These are phyloP conservation scores for Phrynocephalus guinanensis DNA, from an alignment of 2,797 vertebrate genomes.

Conservation along the genomic window DNA sequence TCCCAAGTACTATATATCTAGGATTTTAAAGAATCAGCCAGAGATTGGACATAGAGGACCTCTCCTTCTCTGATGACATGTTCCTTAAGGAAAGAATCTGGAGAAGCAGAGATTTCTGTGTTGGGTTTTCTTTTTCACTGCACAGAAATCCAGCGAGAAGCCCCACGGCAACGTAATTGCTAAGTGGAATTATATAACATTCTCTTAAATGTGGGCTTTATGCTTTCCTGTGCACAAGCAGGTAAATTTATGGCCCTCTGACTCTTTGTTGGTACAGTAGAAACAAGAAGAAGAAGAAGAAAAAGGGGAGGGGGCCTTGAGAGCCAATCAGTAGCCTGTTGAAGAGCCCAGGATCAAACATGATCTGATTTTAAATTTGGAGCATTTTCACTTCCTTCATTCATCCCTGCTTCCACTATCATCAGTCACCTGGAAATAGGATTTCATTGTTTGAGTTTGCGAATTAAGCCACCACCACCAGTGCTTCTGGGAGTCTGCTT, in stretches of 20 bases:
- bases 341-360: background rate
- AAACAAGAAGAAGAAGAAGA: background rate
- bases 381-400: background rate
- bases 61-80: background rate
- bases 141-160: background rate
- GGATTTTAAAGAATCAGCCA: background rate
- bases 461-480: background rate
- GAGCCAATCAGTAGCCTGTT: background rate
- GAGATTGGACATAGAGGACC: background rate
- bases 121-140: background rate
- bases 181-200: conserved; percentile 39
- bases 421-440: background rate
- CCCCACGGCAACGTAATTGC: conserved; percentile 28
- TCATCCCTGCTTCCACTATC: too few species aligned
- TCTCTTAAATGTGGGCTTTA: conserved; percentile 10
- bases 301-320: background rate
- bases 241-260: background rate
- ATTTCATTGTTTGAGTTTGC: background rate
- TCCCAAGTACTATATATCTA: background rate
- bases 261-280: background rate
- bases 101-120: conserved; percentile 1
- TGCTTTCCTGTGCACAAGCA: background rate
- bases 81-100: background rate
- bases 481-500: background rate
- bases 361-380: background rate